phyloP scores from a whole-genome alignment of 2,113 vertebrate species.

The Cinclus mexicanus region DNA sequence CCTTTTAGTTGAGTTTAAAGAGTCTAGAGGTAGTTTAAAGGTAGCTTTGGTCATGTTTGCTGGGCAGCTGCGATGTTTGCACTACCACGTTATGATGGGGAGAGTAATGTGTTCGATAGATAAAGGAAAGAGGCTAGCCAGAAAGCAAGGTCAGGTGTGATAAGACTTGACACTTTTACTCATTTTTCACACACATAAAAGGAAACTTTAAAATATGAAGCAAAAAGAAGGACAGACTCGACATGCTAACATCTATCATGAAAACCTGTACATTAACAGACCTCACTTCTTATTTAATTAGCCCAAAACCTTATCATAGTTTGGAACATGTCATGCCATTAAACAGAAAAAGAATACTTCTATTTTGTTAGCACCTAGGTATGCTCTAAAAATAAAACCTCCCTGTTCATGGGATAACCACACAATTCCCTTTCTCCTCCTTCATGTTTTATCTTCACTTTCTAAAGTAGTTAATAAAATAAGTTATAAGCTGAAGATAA shows the following conservation, averaged over 20 bases:
- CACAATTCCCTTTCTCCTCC: not conserved
- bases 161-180: constrained; percentile 78
- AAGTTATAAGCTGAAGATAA: constrained; percentile 29
- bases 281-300: constrained; percentile 67
- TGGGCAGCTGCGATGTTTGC: constrained; percentile 74
- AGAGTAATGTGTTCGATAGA: constrained; percentile 83
- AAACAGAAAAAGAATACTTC: constrained; percentile 4
- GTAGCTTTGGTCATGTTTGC: constrained; percentile 76
- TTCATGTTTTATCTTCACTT: constrained; percentile 7
- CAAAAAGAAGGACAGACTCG: constrained; percentile 42
- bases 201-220: constrained; percentile 67
- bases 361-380: constrained; percentile 11
- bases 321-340: constrained; percentile 46
- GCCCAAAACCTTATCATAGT: constrained; percentile 53
- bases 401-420: not conserved
- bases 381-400: not conserved
- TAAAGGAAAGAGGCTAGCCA: constrained; percentile 73
- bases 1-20: constrained; percentile 77
- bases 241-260: constrained; percentile 48
- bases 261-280: constrained; percentile 36
- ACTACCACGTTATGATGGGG: constrained; percentile 77
- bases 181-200: constrained; percentile 82
- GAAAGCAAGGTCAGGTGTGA: constrained; percentile 77
- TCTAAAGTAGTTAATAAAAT: not conserved
- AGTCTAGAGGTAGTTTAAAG: constrained; percentile 74